Evolutionary conservation across 1,140 invertebrate genomes (phyloP).

Genomic region (Drosophila parvula): DNA sequence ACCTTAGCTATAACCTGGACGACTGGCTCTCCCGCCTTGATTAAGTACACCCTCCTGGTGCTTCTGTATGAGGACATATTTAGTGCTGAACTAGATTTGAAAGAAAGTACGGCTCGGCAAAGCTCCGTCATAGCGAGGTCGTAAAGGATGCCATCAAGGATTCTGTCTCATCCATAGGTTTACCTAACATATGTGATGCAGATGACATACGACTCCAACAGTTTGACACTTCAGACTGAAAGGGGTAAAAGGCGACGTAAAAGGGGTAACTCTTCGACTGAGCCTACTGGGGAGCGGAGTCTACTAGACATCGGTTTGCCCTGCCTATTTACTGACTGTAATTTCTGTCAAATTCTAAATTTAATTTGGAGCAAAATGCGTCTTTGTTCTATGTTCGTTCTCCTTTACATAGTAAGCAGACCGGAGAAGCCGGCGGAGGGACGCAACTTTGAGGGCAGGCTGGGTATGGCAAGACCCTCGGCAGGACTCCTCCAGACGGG

Average conservation of each 20-base stretch:
- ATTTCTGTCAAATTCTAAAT: conserved; percentile 3
- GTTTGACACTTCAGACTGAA: neutral
- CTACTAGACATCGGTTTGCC: neutral
- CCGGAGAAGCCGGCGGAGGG: neutral
- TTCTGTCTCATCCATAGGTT: too few relatives aligned
- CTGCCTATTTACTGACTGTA: conserved; percentile 3
- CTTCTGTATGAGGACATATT: neutral
- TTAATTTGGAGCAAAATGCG: conserved; percentile 33
- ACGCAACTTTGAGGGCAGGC: neutral
- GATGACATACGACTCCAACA: conserved; percentile 4
- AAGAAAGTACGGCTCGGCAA: too few relatives aligned
- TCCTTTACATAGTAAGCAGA: conserved; percentile 49
- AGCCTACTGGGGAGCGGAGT: neutral
- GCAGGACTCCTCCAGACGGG: neutral
- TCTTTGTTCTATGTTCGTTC: conserved; percentile 56
- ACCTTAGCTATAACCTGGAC: neutral
- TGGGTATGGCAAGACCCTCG: neutral
- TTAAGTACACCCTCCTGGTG: too few relatives aligned
- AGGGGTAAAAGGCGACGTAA: neutral
- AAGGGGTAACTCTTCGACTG: too few relatives aligned
- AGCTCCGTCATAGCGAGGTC: neutral
- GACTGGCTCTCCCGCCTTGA: too few relatives aligned
- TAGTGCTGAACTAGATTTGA: too few relatives aligned
- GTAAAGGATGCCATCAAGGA: too few relatives aligned
- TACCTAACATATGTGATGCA: too few relatives aligned